Base-by-base conservation (phyloP, 2,888 invertebrate genomes). In the Lycia hirtaria region DNA sequence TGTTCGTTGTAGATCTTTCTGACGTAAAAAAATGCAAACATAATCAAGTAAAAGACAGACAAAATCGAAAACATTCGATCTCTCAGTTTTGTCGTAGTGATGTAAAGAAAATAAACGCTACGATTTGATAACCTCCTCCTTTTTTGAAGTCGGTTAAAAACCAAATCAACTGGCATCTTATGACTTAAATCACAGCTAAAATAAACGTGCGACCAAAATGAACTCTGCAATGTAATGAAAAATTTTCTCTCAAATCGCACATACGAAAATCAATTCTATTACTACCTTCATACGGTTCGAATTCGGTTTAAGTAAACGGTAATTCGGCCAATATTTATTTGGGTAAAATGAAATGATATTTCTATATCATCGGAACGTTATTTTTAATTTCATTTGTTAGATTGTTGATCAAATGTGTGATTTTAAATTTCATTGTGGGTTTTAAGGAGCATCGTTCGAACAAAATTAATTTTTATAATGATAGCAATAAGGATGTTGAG, bases 131-230 rank as follows among this genome's bases (percentile, higher is more conserved):
- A n/a, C n/a, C n/a, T n/a, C n/a, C n/a, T n/a, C n/a, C n/a, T n/a
- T n/a, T n/a, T n/a, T n/a, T n/a, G n/a, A n/a, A n/a, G n/a, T n/a
- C n/a, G n/a, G n/a, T n/a, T n/a, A n/a, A n/a, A n/a, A n/a, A n/a
- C n/a, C 0, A 37, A 20, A 32, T 24, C 22, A 15, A 28, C 22
- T 50, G 20, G 19, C 12, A 48, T 48, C 47, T 48, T 22, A 7
- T 54, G 32, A 54, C 55, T 55, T 55, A 24, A 48, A 19, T 19
- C 49, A 5, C 24, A 7, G 35, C 28, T 55, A 49, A 55, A 55
- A 43, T 49, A 55, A 55, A 55, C 55, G 37, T n/a, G 48, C 41
- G 47, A 48, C 49, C 49, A 2, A 55, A 55, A 55, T 43, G 55
- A 49, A 55, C 55, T 43, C 26, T 19, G 43, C 47, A 15, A 38